phyloP scores from a whole-genome alignment of 2,797 vertebrate species.

The Lagodon rhomboides region DNA sequence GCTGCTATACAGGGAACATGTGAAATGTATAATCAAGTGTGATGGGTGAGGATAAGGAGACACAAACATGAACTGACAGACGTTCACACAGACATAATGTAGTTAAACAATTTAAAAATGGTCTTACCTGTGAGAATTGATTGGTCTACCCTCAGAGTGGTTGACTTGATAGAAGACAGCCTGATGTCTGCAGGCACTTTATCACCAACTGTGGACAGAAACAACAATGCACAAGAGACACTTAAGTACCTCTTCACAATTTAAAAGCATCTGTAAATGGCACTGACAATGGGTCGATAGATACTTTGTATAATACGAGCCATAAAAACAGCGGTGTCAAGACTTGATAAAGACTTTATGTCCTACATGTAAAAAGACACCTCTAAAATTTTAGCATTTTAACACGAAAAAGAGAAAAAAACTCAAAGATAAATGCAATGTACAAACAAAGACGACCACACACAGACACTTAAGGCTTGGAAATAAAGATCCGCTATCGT shows the following conservation, averaged over 20 bases:
- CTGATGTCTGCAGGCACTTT: conserved; percentile 99
- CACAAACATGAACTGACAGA: not conserved
- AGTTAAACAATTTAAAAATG: not conserved
- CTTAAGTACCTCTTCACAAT: conserved; percentile 19
- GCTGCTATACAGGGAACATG: not conserved
- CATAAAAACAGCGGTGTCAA: conserved; percentile 1
- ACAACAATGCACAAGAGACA: conserved; percentile 42
- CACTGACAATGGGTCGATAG: not conserved
- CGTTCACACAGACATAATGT: not conserved
- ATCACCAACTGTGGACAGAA: conserved; percentile 92
- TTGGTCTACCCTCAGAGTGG: conserved; percentile 97
- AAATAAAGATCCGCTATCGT: conserved; percentile 14
- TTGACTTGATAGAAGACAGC: conserved; percentile 97
- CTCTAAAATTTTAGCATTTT: not conserved
- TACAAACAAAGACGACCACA: conserved; percentile 35
- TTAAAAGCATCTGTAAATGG: conserved; percentile 24
- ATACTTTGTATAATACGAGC: not conserved
- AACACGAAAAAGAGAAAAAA: not conserved
- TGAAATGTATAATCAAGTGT: not conserved
- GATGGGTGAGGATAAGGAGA: not conserved
- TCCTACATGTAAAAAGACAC: not conserved
- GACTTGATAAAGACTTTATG: not conserved
- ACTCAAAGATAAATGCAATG: not conserved
- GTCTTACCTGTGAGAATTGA: conserved; percentile 97
- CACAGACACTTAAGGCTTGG: not conserved